Evolutionary conservation across 2,888 invertebrate species (phyloP).

Genomic region (Mamestra brassicae): DNA sequence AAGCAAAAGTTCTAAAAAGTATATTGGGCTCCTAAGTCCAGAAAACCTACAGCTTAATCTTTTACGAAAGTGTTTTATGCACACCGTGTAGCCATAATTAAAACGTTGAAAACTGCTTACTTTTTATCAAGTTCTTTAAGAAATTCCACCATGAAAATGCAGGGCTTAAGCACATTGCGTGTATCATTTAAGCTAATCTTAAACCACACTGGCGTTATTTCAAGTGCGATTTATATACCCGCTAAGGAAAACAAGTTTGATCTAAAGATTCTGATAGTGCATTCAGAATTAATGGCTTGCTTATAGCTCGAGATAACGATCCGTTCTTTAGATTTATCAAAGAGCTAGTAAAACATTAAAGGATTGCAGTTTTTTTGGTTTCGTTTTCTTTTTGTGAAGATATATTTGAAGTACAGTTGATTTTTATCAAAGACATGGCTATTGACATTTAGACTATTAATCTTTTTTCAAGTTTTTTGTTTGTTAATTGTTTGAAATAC

Average conservation of each 20-base stretch:
- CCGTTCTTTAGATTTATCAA: slow-evolving; percentile 30
- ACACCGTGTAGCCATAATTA: neutral
- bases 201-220: slow-evolving; percentile 31
- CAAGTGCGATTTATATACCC: slow-evolving; percentile 41
- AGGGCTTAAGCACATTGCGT: slow-evolving; percentile 41
- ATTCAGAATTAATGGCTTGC: slow-evolving; percentile 39
- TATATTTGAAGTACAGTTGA: neutral
- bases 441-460: neutral
- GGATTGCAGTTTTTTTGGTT: neutral
- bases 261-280: slow-evolving; percentile 45
- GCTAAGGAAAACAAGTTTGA: slow-evolving; percentile 55
- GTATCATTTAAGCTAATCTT: slow-evolving; percentile 59
- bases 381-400: neutral
- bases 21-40: too few relatives aligned
- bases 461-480: neutral
- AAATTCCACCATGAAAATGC: slow-evolving; percentile 10
- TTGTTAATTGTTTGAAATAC: neutral
- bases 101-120: neutral
- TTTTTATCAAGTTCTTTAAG: neutral
- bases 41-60: neutral
- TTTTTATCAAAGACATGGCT: slow-evolving; percentile 8
- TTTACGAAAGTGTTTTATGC: neutral
- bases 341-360: neutral
- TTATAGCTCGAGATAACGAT: slow-evolving; percentile 23
- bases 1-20: too few relatives aligned